Evolutionary conservation across 2,888 invertebrate species (phyloP).

Genomic region (Cephus pulcher): DNA sequence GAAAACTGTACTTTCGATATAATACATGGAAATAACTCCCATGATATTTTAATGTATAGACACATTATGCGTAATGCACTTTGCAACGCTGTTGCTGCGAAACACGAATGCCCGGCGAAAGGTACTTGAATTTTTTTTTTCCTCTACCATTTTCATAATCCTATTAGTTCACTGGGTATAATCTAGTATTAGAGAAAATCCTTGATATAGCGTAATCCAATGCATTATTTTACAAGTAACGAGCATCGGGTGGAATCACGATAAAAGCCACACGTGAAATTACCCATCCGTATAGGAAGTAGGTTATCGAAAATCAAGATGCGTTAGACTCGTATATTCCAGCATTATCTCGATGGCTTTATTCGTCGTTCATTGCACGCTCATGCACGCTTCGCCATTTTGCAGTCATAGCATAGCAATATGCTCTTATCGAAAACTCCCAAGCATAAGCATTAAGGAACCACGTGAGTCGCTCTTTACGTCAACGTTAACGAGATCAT

Average conservation of each 20-base stretch:
- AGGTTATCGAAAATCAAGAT: slow-evolving; percentile 22
- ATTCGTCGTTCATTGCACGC: slow-evolving; percentile 15
- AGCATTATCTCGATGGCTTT: slow-evolving; percentile 23
- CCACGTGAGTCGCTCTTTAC: not conserved
- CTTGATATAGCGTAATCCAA: not conserved
- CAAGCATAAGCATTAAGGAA: not conserved
- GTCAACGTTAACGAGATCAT: not conserved
- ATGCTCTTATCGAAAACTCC: not conserved
- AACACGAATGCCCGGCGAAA: not conserved
- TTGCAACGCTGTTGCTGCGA: not conserved
- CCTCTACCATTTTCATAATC: not conserved
- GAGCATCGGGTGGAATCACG: not conserved
- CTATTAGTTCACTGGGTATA: not conserved
- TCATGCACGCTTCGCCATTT: slow-evolving; percentile 4
- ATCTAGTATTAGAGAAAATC: not conserved
- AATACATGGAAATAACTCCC: not conserved
- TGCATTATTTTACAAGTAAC: not conserved
- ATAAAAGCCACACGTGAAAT: not conserved
- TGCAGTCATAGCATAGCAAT: not conserved
- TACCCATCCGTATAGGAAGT: not conserved
- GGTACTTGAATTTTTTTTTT: not conserved
- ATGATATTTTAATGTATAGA: not conserved
- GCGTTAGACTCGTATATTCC: slow-evolving; percentile 16
- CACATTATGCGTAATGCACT: not conserved
- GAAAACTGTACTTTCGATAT: not conserved